Conservation (phyloP, 2,113 vertebrate species). For the Cinclus mexicanus region DNA sequence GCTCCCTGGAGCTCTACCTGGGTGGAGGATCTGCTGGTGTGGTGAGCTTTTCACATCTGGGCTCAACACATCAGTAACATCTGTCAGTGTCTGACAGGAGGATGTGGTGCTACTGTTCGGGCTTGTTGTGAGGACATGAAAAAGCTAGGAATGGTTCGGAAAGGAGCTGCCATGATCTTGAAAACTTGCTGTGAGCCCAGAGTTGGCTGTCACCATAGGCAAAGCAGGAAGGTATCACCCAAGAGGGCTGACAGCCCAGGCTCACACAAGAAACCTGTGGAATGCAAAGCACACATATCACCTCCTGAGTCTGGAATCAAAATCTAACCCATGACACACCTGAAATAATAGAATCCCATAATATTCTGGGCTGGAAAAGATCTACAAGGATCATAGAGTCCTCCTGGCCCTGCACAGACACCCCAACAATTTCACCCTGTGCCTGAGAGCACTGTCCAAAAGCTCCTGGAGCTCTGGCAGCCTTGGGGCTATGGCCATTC, state of each 20-base stretch:
- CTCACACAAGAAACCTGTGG: neutral
- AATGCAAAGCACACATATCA: neutral
- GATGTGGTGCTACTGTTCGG: neutral
- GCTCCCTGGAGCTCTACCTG: neutral
- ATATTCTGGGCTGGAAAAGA: neutral
- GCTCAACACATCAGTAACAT: neutral
- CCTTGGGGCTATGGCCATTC: neutral
- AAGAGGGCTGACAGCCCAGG: neutral
- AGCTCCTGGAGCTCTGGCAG: neutral
- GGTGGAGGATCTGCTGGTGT: neutral
- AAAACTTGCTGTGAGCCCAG: neutral
- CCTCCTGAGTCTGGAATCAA: neutral
- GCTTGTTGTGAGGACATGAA: accelerated
- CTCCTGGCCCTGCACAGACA: neutral
- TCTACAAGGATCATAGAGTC: neutral
- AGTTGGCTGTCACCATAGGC: neutral
- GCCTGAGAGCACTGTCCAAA: neutral
- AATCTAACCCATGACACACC: neutral
- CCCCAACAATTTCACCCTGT: neutral
- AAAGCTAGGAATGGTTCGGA: neutral
- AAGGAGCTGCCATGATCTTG: neutral
- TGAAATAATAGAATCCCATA: neutral
- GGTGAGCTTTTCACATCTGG: neutral
- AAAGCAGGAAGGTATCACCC: neutral
- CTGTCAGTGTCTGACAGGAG: neutral